These are phyloP conservation scores for Eufriesea mexicana DNA, from an alignment of 1,140 invertebrate genomes.

Conservation along the genomic window DNA sequence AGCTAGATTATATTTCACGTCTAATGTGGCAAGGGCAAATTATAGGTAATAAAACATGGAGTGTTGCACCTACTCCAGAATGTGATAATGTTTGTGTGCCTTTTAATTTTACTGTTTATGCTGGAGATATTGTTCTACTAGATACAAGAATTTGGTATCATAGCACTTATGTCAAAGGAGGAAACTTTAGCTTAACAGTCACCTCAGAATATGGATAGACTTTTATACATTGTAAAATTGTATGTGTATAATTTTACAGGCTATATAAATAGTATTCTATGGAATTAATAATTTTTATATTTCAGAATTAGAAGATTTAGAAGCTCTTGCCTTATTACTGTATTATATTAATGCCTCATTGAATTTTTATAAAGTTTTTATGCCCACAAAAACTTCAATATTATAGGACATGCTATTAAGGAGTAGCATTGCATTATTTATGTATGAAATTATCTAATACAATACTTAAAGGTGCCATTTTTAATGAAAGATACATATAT, in stretches of 20 bases:
- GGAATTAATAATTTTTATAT: not conserved
- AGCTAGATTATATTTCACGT: slow-evolving; percentile 95
- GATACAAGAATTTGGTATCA: slow-evolving; percentile 98
- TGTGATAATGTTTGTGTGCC: slow-evolving; percentile 90
- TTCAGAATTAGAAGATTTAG: not conserved
- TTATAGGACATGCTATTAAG: slow-evolving; percentile 29
- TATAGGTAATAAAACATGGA: slow-evolving; percentile 93
- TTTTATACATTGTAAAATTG: slow-evolving; percentile 20
- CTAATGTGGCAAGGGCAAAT: slow-evolving; percentile 98
- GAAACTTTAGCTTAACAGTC: slow-evolving; percentile 94
- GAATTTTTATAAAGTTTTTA: slow-evolving; percentile 14
- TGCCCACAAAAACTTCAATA: slow-evolving; percentile 21
- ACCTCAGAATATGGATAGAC: slow-evolving; percentile 92
- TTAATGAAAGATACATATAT: slow-evolving; percentile 1
- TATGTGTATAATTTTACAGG: slow-evolving; percentile 15
- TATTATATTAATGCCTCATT: slow-evolving; percentile 4
- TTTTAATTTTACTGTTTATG: slow-evolving; percentile 90
- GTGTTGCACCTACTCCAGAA: slow-evolving; percentile 92
- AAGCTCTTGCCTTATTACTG: slow-evolving; percentile 1
- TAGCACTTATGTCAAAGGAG: slow-evolving; percentile 90
- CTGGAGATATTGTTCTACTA: slow-evolving; percentile 93
- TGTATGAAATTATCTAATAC: not conserved
- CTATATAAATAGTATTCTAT: slow-evolving; percentile 40
- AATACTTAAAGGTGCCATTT: slow-evolving; percentile 22
- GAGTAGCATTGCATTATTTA: slow-evolving; percentile 33